Evolutionary conservation across 2,113 vertebrate species (phyloP).

Genomic region (Mormyrus lacerda): DNA sequence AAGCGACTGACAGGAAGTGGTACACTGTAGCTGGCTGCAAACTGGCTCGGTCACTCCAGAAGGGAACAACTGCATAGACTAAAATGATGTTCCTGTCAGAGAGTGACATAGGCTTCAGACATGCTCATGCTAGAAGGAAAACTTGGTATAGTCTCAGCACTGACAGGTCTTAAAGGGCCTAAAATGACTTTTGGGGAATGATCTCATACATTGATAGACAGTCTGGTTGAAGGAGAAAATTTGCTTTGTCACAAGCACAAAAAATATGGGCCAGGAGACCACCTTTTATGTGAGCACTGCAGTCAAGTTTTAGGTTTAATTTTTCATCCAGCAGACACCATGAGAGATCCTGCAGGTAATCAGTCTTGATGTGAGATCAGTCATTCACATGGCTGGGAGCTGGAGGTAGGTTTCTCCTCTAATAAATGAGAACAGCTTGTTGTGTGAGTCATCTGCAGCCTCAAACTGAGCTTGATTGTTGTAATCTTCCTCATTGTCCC

Average conservation of each 20-base stretch:
- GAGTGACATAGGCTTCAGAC: conserved; percentile 19
- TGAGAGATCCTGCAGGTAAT: conserved; percentile 39
- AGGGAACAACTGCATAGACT: conserved; percentile 17
- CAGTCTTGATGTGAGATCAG: conserved; percentile 34
- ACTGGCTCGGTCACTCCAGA: conserved; percentile 17
- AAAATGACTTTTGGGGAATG: conserved; percentile 19
- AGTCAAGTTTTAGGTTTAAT: conserved; percentile 22
- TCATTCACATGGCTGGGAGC: conserved; percentile 29
- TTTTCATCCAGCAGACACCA: conserved; percentile 29
- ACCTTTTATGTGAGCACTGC: conserved; percentile 7
- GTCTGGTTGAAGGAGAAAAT: conserved; percentile 13
- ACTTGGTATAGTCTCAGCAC: conserved; percentile 20
- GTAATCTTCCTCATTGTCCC: conserved; percentile 35
- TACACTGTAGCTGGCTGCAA: conserved; percentile 4
- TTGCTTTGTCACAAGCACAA: conserved; percentile 23
- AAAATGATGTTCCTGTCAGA: conserved; percentile 24
- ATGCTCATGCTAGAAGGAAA: conserved; percentile 15
- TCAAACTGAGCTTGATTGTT: conserved; percentile 24
- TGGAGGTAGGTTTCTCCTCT: conserved; percentile 23
- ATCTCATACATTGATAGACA: conserved; percentile 23
- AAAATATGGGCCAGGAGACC: conserved; percentile 10
- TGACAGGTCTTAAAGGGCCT: conserved; percentile 23
- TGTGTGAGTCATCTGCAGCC: conserved; percentile 31
- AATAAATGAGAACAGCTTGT: conserved; percentile 24
- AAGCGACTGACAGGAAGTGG: not conserved